Evolutionary conservation across 2,113 vertebrate species (phyloP).

Genomic region (Diadophis punctatus): DNA sequence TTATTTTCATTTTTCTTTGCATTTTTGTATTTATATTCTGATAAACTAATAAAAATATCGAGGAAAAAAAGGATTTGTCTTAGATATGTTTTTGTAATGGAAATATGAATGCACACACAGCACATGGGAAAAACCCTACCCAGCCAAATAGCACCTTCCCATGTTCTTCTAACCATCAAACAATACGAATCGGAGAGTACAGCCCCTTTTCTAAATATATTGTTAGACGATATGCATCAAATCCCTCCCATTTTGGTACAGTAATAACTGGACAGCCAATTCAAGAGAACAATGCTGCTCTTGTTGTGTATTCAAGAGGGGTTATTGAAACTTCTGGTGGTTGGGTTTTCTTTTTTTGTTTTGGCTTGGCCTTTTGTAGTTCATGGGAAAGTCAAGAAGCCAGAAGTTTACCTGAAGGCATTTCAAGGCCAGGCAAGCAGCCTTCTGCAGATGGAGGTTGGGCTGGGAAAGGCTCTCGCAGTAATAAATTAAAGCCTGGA

Average conservation of each 20-base stretch:
- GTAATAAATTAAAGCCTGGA: conserved; percentile 88
- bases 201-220: neutral
- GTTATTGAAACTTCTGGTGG: neutral
- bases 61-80: neutral
- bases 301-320: neutral
- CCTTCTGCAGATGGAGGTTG: conserved; percentile 80
- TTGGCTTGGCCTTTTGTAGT: conserved; percentile 3
- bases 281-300: conserved; percentile 3
- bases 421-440: conserved; percentile 85
- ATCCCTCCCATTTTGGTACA: neutral
- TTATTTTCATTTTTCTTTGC: neutral
- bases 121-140: neutral
- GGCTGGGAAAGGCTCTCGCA: conserved; percentile 85
- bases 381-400: conserved; percentile 20
- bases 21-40: neutral
- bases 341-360: neutral
- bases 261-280: neutral
- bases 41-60: neutral
- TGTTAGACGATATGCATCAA: neutral
- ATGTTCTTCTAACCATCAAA: neutral
- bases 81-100: neutral
- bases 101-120: neutral
- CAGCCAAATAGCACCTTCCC: neutral
- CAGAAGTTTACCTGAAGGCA: conserved; percentile 81
- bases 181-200: neutral